Conservation (phyloP, 1,140 invertebrate genomes). For the Sesamia nonagrioides region DNA sequence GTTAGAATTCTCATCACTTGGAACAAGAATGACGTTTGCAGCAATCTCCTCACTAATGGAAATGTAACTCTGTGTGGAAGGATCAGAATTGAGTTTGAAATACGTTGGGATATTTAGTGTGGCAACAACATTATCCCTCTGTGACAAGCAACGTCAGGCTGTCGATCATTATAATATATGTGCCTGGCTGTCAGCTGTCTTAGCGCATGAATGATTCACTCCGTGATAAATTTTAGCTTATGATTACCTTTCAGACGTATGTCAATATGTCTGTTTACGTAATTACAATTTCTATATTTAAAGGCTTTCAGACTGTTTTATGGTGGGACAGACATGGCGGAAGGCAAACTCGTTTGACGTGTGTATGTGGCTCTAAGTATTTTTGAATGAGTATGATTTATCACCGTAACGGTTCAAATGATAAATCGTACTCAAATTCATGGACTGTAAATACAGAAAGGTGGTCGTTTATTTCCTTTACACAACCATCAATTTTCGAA, state of each 20-base stretch:
- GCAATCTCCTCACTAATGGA: background rate
- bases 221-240: conserved; percentile 87
- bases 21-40: conserved; percentile 69
- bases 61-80: conserved; percentile 45
- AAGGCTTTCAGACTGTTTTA: conserved; percentile 74
- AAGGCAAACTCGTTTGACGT: conserved; percentile 71
- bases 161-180: conserved; percentile 87
- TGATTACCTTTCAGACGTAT: conserved; percentile 86
- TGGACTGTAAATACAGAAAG: conserved; percentile 69
- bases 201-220: conserved; percentile 86
- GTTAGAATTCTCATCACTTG: conserved; percentile 70
- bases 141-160: conserved; percentile 85
- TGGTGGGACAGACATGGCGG: conserved; percentile 72
- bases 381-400: conserved; percentile 78
- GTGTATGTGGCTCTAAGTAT: conserved; percentile 64
- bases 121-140: conserved; percentile 83
- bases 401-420: conserved; percentile 68
- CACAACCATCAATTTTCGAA: conserved; percentile 61
- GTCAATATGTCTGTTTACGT: conserved; percentile 85
- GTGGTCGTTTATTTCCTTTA: conserved; percentile 66
- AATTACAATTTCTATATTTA: conserved; percentile 77
- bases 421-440: conserved; percentile 74
- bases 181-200: conserved; percentile 85
- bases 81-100: conserved; percentile 53
- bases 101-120: conserved; percentile 56